Base-by-base conservation (phyloP, 2,113 vertebrate genomes). In the Brachyhypopomus gauderio region DNA sequence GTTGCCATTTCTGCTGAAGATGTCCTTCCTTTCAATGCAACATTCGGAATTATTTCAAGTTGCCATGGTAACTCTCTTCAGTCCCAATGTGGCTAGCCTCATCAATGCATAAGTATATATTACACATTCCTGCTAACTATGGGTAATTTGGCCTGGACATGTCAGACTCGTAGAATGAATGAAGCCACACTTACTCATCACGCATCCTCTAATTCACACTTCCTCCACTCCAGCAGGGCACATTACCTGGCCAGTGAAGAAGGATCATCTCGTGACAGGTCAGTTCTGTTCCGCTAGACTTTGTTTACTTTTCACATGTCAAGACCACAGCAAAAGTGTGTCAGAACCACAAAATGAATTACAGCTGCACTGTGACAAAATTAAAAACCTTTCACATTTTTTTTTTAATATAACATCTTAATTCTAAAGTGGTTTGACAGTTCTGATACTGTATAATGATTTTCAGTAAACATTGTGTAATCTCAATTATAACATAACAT, bases 1-100 rank as follows among this genome's bases (percentile, higher is more conserved):
- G 62, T 34, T 19, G 63, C 19, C 16, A 66, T 66, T 30, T 66
- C 23, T 27, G 11, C 60, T 27, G 1, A 63, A 27, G 23, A 63
- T 34, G 27, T 14, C 27, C 63, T 66, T 30, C 63, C 34, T 17
- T 60, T 56, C 14, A 63, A 45, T 78, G 34, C 45, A 48, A 23
- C 34, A 34, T 34, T 34, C 22, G 4, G 19, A 34, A 36, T 64
- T n/a, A 36, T 74, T 63, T 66, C 27, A 12, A 23, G 45, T 74
- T 66, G 71, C 27, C 79, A 66, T 80, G 79, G 60, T 66, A 66
- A 80, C 79, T 48, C 71, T 55, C 3, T 1, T 14, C 67, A 27
- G 66, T 27, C 59, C 71, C 55, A 45, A 59, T 79, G 16, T 59
- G 77, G 52, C 22, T 9, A 17, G 22, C n/a, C 41, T 72, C 17